These are phyloP conservation scores for Myotis findleyi DNA, from an alignment of 2,797 vertebrate genomes.

Conservation along the genomic window DNA sequence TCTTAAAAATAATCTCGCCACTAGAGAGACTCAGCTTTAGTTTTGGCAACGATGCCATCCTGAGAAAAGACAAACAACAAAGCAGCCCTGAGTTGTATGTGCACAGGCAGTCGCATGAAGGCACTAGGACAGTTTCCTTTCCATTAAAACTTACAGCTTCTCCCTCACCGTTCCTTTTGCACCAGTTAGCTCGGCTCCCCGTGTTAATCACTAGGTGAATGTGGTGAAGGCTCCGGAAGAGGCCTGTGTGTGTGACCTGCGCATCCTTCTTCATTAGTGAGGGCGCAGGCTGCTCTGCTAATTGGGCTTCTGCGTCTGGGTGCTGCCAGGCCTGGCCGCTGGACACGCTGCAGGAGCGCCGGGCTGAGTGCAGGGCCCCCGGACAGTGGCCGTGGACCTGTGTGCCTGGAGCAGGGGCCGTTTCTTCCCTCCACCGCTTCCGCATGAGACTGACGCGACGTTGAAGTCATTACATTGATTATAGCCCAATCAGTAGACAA, in stretches of 20 bases:
- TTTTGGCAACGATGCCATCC: conserved; percentile 47
- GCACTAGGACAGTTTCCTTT: not conserved
- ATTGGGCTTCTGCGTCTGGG: not conserved
- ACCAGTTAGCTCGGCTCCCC: conserved; percentile 10
- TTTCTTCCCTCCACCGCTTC: conserved; percentile 77
- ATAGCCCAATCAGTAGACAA: conserved; percentile 85
- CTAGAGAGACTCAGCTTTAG: conserved; percentile 33
- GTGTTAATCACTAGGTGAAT: not conserved
- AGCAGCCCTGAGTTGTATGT: not conserved
- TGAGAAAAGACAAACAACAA: not conserved
- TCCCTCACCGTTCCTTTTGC: conserved; percentile 12
- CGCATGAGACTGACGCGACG: conserved; percentile 84
- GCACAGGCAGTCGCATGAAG: conserved; percentile 14
- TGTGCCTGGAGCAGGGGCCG: not conserved
- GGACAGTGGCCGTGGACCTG: conserved; percentile 55
- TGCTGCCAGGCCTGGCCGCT: conserved; percentile 38
- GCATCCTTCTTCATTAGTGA: not conserved
- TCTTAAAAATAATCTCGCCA: not conserved
- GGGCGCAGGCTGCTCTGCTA: conserved; percentile 1
- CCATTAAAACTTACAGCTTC: conserved; percentile 20
- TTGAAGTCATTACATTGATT: conserved; percentile 86
- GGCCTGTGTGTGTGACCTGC: not conserved
- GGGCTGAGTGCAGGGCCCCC: conserved; percentile 64
- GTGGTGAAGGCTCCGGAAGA: not conserved
- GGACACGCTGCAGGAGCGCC: conserved; percentile 20